Percentiles rank a stretch among this genome's conserved stretches.
Conservation (phyloP, 2,888 invertebrate genomes). For the Polia nebulosa region DNA sequence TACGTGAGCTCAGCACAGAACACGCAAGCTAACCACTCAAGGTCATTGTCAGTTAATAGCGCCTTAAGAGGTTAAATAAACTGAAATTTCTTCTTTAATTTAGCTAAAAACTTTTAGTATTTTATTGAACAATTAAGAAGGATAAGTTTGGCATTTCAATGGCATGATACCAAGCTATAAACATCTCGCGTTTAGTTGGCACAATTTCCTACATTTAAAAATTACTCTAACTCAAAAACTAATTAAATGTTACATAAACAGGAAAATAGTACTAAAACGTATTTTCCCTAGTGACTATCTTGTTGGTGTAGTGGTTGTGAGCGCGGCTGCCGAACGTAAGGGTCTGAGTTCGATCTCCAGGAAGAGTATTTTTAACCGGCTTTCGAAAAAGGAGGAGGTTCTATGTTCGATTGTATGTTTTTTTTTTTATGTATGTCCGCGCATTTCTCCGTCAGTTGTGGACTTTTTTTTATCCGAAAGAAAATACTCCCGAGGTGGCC, state of each 20-base stretch:
- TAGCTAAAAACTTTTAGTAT: not conserved
- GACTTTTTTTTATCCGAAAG: too few relatives aligned
- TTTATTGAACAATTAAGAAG: not conserved
- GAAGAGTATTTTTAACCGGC: too few relatives aligned
- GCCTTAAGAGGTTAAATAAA: too few relatives aligned
- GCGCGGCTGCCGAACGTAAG: not conserved
- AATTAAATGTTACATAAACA: not conserved
- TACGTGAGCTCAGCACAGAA: too few relatives aligned
- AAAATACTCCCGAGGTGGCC: too few relatives aligned
- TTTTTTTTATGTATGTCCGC: too few relatives aligned
- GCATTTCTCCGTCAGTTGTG: too few relatives aligned
- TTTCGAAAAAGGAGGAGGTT: too few relatives aligned
- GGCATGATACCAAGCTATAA: conserved; percentile 14
- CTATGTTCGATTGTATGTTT: too few relatives aligned
- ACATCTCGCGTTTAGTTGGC: not conserved
- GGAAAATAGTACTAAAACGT: not conserved
- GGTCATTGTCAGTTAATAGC: too few relatives aligned
- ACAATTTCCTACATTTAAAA: conserved; percentile 5
- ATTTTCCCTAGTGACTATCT: not conserved
- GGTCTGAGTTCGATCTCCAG: not conserved
- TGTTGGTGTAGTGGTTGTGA: not conserved
- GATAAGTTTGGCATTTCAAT: not conserved
- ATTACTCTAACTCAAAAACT: not conserved
- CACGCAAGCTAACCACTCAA: too few relatives aligned
- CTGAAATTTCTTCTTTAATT: too few relatives aligned